Conservation (phyloP, 2,797 vertebrate species). For the Lophotriccus pileatus region DNA sequence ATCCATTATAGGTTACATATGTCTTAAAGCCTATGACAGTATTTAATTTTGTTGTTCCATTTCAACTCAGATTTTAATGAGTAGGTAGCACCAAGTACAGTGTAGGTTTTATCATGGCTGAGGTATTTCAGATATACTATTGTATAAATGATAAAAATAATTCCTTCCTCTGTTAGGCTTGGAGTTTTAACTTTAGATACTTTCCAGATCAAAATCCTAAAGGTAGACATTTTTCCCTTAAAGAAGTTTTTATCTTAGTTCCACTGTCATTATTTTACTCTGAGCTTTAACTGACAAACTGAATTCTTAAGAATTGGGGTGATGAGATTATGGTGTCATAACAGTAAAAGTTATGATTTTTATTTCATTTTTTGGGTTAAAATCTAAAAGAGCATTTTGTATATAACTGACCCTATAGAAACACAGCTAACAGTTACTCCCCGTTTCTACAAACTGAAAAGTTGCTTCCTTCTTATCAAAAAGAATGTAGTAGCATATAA, state of each 20-base stretch:
- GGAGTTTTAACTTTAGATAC: background rate
- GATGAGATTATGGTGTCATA: slow-evolving; percentile 17
- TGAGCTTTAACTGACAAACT: slow-evolving; percentile 9
- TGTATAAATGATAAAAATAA: background rate
- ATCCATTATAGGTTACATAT: fast-evolving
- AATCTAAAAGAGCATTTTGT: slow-evolving; percentile 34
- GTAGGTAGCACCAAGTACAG: background rate
- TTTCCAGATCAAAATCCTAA: background rate
- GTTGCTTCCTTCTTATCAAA: background rate
- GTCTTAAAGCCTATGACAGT: background rate
- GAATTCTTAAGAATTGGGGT: slow-evolving; percentile 2
- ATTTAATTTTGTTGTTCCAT: background rate
- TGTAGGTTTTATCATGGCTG: background rate
- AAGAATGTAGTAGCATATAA: slow-evolving; percentile 1
- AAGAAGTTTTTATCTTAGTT: background rate
- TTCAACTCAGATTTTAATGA: background rate
- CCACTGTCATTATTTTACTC: background rate
- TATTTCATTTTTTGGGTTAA: background rate
- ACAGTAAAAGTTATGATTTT: background rate
- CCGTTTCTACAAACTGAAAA: slow-evolving; percentile 23
- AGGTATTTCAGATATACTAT: background rate
- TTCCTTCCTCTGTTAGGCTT: background rate
- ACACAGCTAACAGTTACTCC: background rate
- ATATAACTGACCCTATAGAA: slow-evolving; percentile 18
- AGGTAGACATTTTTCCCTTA: background rate